Evolutionary conservation across 2,888 invertebrate genomes (phyloP).

Genomic region (Branchellion lobata): DNA sequence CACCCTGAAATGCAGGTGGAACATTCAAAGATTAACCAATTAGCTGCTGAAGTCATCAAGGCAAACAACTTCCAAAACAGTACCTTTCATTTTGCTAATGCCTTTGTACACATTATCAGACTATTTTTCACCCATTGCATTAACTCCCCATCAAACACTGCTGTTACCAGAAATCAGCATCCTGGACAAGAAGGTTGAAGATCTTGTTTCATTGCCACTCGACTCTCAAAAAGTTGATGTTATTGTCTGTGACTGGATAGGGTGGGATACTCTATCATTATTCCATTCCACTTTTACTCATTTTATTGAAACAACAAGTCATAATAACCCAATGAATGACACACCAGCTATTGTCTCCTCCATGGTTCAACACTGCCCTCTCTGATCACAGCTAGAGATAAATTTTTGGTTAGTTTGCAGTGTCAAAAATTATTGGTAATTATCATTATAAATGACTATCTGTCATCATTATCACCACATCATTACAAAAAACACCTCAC

Average conservation of each 20-base stretch:
- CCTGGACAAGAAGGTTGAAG: constrained; percentile 1
- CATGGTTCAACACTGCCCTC: constrained; percentile 4
- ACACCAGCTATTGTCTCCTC: constrained; percentile 5
- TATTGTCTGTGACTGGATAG: constrained; percentile 22
- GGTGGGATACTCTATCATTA: background rate
- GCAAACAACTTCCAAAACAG: background rate
- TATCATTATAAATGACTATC: background rate
- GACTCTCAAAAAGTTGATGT: constrained; percentile 19
- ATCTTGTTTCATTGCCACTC: background rate
- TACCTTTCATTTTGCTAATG: background rate
- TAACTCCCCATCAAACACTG: too few relatives aligned
- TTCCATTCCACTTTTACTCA: too few relatives aligned
- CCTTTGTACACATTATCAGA: too few relatives aligned
- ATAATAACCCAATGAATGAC: too few relatives aligned
- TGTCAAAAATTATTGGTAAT: background rate
- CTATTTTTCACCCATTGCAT: too few relatives aligned
- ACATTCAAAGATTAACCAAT: background rate
- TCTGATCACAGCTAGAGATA: background rate
- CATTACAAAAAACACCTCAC: too few relatives aligned
- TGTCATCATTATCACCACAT: too few relatives aligned
- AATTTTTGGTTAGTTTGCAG: background rate
- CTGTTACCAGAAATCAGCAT: background rate
- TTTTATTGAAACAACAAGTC: too few relatives aligned
- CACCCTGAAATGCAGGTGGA: too few relatives aligned
- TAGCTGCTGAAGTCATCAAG: background rate